These are phyloP conservation scores for Oxyteleia sp. DNA, from an alignment of 2,888 invertebrate genomes.

Conservation along the genomic window DNA sequence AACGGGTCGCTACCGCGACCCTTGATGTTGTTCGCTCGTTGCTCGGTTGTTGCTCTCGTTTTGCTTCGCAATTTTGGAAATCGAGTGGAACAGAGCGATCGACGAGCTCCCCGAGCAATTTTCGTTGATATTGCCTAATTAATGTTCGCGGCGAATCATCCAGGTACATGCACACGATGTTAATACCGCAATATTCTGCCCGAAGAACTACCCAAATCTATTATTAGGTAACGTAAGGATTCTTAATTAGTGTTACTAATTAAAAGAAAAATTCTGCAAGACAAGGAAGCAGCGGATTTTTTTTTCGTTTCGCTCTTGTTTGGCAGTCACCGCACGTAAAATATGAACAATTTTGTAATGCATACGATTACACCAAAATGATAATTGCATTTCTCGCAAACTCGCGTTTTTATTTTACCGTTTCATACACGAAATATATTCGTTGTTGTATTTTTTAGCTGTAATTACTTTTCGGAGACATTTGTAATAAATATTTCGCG, in stretches of 20 bases:
- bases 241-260: not conserved
- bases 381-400: no score
- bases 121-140: slow-evolving; percentile 16
- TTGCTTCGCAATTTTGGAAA: not conserved
- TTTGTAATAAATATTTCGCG: no score
- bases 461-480: no score
- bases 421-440: no score
- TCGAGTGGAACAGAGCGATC: not conserved
- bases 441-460: no score
- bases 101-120: slow-evolving; percentile 5
- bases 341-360: no score
- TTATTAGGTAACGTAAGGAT: slow-evolving; percentile 1
- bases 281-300: not conserved
- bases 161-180: not conserved
- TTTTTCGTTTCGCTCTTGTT: no score
- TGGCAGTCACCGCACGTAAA: no score
- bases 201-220: not conserved
- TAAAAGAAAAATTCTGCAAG: not conserved
- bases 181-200: slow-evolving; percentile 3
- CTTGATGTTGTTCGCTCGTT: no score
- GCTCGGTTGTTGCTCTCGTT: not conserved
- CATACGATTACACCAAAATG: no score
- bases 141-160: slow-evolving; percentile 4
- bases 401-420: no score
- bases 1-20: no score